Evolutionary conservation across 2,113 vertebrate species (phyloP), one percentile per base, ranked within the genome.

Genomic region (Chaenocephalus aceratus): DNA sequence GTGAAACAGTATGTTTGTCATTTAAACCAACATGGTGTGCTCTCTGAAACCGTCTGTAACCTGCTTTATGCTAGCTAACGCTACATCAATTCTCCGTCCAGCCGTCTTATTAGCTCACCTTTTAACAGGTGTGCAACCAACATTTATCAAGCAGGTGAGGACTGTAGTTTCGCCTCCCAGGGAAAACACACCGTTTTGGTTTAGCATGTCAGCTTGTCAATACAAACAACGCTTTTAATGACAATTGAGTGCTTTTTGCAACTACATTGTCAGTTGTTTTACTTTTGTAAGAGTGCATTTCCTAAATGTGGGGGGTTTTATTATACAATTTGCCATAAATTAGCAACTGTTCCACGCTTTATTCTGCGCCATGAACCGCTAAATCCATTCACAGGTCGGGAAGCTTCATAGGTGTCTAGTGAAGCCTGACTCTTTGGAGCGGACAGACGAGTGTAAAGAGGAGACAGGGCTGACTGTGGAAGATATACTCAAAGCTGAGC

Each of bases 391-490:
- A 84, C 94, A 99, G 98, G 97, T 97, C 80, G 98, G 97, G 58
- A 95, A 97, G 1, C 93, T 97, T 76, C 97, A 99, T 79, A 96
- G 96, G 89, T 96, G 95, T 86, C 88, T 97, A 82, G 96, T 98
- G 75, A 97, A 97, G 91, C 97, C 97, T 16, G 97, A 98, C 93
- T 94, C 94, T 56, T 91, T 96, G 88, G 97, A 98, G 11, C 89
- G 99, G 90, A 97, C 96, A 34, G 96, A 98, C 1, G 94, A 97
- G 85, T 96, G 97, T 77, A 95, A 95, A 0, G 97, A 98, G 86
- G 96, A 96, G 68, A 98, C 95, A 0, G 96, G 96, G 5, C 91
- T 99, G 90, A 96, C 90, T 10, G 60, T 95, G 34, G 97, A 98
- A 34, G 96, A 97, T 59, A 1, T 99, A 78, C 61, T 92, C 80